Conservation (phyloP, 2,888 invertebrate species). For the Germaria angustata region DNA sequence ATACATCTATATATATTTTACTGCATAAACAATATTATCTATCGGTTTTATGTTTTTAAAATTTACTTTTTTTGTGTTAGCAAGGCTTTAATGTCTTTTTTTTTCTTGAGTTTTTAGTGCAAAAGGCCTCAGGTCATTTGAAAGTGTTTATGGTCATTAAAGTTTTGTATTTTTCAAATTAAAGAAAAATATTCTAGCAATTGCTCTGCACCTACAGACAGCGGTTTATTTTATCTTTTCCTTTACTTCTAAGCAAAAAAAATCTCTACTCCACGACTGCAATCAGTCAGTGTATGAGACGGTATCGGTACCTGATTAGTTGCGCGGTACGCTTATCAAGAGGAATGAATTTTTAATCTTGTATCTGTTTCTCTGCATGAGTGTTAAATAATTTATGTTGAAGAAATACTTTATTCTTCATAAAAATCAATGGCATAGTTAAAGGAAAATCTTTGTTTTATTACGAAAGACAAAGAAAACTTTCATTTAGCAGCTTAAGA, state of each 20-base stretch:
- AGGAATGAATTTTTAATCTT: slow-evolving; percentile 35
- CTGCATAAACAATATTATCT: background rate
- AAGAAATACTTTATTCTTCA: background rate
- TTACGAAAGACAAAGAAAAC: background rate
- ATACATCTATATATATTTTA: background rate
- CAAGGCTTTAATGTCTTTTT: background rate
- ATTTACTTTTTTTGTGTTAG: background rate
- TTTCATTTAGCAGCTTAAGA: too few relatives aligned
- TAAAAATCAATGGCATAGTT: background rate
- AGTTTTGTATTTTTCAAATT: slow-evolving; percentile 4
- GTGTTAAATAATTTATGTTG: slow-evolving; percentile 8
- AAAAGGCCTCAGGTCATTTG: slow-evolving; percentile 26
- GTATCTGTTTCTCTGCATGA: background rate
- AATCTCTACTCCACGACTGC: too few relatives aligned
- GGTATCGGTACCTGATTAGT: slow-evolving; percentile 64
- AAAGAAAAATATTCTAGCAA: slow-evolving; percentile 41
- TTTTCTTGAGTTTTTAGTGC: background rate
- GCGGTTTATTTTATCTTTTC: slow-evolving; percentile 30
- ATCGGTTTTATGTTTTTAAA: background rate
- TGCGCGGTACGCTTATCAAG: slow-evolving; percentile 54
- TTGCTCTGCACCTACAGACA: slow-evolving; percentile 53
- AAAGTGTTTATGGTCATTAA: slow-evolving; percentile 43
- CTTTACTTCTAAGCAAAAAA: background rate
- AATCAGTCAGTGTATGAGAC: too few relatives aligned
- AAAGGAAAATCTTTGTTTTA: background rate